Conservation (phyloP, 2,888 invertebrate species). For the Conus canariensis region DNA sequence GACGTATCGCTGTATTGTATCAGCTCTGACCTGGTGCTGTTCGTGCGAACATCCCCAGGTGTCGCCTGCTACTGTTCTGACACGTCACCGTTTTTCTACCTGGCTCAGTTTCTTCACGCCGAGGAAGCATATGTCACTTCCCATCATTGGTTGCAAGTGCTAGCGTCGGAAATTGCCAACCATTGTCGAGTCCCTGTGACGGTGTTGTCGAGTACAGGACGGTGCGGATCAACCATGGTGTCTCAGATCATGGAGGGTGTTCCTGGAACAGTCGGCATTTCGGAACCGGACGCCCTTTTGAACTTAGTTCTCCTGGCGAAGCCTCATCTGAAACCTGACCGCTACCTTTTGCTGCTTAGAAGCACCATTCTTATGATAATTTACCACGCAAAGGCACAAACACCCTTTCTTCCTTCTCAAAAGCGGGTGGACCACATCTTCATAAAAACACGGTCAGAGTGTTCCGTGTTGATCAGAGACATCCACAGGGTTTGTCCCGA, state of each 20-base stretch:
- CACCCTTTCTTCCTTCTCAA: neutral
- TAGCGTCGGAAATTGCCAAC: constrained; percentile 52
- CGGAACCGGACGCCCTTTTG: constrained; percentile 58
- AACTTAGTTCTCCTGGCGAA: constrained; percentile 47
- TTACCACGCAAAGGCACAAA: constrained; percentile 38
- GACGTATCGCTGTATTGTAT: constrained; percentile 20
- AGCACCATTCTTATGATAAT: constrained; percentile 52
- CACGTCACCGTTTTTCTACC: constrained; percentile 55
- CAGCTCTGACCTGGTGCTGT: neutral
- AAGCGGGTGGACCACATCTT: constrained; percentile 33
- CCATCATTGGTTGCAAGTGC: constrained; percentile 47
- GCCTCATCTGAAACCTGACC: constrained; percentile 23
- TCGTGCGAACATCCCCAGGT: constrained; percentile 34
- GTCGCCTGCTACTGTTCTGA: constrained; percentile 55
- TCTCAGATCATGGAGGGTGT: constrained; percentile 57
- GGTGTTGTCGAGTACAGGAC: constrained; percentile 59
- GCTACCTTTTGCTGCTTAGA: constrained; percentile 44
- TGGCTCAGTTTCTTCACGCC: constrained; percentile 57
- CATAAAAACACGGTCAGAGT: constrained; percentile 54
- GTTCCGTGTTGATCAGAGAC: constrained; percentile 43
- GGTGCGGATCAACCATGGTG: constrained; percentile 63
- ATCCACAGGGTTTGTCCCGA: constrained; percentile 49
- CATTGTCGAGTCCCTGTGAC: constrained; percentile 53
- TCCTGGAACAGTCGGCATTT: constrained; percentile 53
- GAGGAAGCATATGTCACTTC: constrained; percentile 52